Evolutionary conservation across 2,113 vertebrate genomes (phyloP).

Genomic region (Astur gentilis): DNA sequence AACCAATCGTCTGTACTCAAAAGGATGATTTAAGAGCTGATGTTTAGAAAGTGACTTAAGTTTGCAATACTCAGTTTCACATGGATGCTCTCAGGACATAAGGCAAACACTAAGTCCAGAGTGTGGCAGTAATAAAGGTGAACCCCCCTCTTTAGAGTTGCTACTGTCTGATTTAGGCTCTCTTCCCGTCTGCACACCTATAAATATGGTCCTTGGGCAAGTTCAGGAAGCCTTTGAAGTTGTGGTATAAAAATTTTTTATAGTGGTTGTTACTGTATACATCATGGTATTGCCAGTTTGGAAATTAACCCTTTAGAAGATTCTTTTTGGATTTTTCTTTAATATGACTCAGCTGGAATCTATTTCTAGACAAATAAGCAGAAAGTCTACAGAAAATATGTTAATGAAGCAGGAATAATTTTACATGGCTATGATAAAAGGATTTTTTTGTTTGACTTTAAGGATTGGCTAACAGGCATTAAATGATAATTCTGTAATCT

Average conservation of each 20-base stretch:
- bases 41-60: not conserved
- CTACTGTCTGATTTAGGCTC: not conserved
- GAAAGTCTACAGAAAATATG: not conserved
- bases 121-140: not conserved
- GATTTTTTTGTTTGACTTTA: not conserved
- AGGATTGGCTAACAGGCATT: not conserved
- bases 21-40: not conserved
- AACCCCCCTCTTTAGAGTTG: not conserved
- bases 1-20: not conserved
- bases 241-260: not conserved
- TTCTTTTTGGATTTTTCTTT: not conserved
- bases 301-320: not conserved
- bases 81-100: not conserved
- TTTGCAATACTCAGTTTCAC: not conserved
- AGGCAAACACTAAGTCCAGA: not conserved
- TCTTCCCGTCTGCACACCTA: not conserved
- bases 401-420: not conserved
- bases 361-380: not conserved
- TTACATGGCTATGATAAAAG: not conserved
- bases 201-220: not conserved
- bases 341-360: not conserved
- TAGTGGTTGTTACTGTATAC: not conserved
- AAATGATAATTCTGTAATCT: slow-evolving; percentile 19
- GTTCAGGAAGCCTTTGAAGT: not conserved
- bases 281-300: not conserved